phyloP scores from a whole-genome alignment of 53 echinoderm and acorn worm genomes.

The Mesocentrotus franciscanus region DNA sequence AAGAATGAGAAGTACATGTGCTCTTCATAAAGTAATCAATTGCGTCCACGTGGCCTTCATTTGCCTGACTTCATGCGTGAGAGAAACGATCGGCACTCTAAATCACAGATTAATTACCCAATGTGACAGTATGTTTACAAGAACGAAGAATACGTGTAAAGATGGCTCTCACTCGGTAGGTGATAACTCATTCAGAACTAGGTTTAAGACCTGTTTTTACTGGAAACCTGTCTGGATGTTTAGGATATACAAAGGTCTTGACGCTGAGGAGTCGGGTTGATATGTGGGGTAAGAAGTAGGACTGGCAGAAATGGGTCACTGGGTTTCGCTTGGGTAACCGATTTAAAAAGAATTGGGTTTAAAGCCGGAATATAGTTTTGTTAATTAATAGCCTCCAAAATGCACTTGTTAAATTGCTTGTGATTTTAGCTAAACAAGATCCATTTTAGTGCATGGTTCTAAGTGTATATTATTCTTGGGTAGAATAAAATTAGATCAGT shows the following conservation, averaged over 20 bases:
- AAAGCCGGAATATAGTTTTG: not conserved
- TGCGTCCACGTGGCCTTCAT: not conserved
- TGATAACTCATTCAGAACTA: constrained; percentile 47
- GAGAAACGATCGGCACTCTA: not conserved
- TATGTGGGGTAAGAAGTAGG: constrained; percentile 6
- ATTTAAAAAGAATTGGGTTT: not conserved
- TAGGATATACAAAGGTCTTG: not conserved
- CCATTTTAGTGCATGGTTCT: not conserved
- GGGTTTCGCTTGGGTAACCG: not conserved
- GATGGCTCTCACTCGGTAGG: not conserved
- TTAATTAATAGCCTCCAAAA: not conserved
- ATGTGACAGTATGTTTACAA: constrained; percentile 52
- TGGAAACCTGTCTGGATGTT: not conserved
- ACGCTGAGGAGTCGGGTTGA: not conserved
- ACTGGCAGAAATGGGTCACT: constrained; percentile 12
- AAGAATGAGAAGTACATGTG: constrained; percentile 20
- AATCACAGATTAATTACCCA: constrained; percentile 19
- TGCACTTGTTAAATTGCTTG: not conserved
- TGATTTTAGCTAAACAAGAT: not conserved
- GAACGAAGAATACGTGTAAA: no score
- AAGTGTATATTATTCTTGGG: not conserved
- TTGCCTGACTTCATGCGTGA: not conserved
- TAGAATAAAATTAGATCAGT: no score
- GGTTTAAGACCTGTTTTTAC: constrained; percentile 56
- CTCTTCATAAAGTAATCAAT: not conserved